Base-by-base conservation (phyloP, 2,888 invertebrate species). In the Capitulum mitella region DNA sequence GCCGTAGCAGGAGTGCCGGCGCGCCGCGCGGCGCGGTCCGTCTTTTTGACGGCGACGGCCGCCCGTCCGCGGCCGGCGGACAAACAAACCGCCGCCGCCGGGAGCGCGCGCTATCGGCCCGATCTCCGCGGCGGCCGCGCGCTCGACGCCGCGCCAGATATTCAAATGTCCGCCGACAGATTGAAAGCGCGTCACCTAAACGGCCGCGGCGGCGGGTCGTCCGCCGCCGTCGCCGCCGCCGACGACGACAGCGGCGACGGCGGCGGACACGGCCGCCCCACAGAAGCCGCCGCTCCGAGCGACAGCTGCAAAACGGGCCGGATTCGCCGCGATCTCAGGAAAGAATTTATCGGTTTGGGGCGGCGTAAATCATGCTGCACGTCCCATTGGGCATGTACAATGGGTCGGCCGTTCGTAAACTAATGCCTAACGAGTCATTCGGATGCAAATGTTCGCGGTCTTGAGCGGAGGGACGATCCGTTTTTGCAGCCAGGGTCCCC, bases 371-470 rank as follows among this genome's bases (percentile, higher is more conserved):
- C 70, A 70, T 70, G 37, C 29, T 8, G 70, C 70, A 37, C 70
- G 40, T 37, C 70, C 70, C 40, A 40, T 70, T n/a, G 37, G 70
- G 37, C 70, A 12, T 70, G 70, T 70, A 70, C 70, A 70, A 40
- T n/a, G 40, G 37, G 26, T 10, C 26, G 14, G 37, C 10, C 70
- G 70, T 40, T 26, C 70, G 40, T 40, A 37, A 37, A 70, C 40
- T 40, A 32, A 19, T 40, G 70, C 26, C 40, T 70, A 40, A 14
- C 70, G 40, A 40, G 37, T 40, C 40, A 70, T 70, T 70, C 70
- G 70, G 26, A 70, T 70, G 70, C 70, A 37, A 70, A 70, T 40
- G 40, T 40, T 12, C 22, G 40, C 70, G 8, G 19, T 34, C 64
- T 26, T 8, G 8, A 40, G 40, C 70, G 16, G 29, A 70, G 26